Base-by-base conservation (phyloP, 2,113 vertebrate genomes). In the Procavia capensis region DNA sequence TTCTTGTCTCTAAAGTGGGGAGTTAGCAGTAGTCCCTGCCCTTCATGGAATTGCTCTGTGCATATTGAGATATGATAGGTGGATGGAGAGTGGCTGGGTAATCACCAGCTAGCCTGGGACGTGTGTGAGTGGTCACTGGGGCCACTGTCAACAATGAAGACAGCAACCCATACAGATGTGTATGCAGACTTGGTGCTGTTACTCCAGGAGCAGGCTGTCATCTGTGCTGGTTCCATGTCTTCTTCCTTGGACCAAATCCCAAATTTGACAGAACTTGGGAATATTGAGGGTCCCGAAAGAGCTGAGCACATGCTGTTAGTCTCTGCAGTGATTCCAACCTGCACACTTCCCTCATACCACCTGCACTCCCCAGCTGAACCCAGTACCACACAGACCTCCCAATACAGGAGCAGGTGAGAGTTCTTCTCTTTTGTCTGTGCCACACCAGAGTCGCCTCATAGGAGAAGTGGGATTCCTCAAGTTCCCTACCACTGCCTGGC, bases 371-470 rank as follows among this genome's bases (percentile, higher is more conserved):
- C 3, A 0, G 34, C 93, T 2, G 3, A 34, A 24, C 36, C 27
- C 31, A 43, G 8, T 29, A 16, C 20, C 24, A 6, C 11, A 0
- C 31, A 20, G 31, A 2, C 74, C 17, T 22, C 20, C 86, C 54
- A 24, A 16, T 0, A 4, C 22, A 20, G 45, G 20, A 34, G n/a
- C 54, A 1, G 10, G 24, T 2, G 9, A 9, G 22, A 1, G 19
- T 6, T 76, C 43, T 16, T 25, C 39, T 74, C 59, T 39, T 66
- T 50, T 6, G 0, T 25, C 2, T 43, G 29, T 5, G 61, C 86
- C 59, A 24, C 17, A 57, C 45, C 39, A 17, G 79, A 8, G 17
- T 27, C 31, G 14, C 59, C 39, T 0, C 17, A 22, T 70, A 24
- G 3, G 61, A 47, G 63, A 61, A 63, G 66, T 43, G 31, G 47